Evolutionary conservation across 2,888 invertebrate genomes (phyloP).

Genomic region (Hydrotaea diabolus): DNA sequence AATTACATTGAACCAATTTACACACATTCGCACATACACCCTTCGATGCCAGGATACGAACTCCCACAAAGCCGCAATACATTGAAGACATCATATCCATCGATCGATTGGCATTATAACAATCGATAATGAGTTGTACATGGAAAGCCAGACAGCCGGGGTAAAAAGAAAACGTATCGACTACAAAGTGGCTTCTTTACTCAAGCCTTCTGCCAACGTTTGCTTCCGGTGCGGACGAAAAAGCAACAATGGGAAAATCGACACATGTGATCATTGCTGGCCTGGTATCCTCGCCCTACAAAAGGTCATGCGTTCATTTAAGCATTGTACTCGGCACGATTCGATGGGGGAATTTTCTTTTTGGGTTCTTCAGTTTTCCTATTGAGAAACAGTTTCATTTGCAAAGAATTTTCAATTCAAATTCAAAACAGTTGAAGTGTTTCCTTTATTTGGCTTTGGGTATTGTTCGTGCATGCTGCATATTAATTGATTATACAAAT

Average conservation of each 20-base stretch:
- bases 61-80: neutral
- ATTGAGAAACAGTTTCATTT: no score
- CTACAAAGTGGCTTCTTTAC: slow-evolving; percentile 2
- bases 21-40: no score
- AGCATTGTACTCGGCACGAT: no score
- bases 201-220: neutral
- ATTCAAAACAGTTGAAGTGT: no score
- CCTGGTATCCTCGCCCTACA: neutral
- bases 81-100: neutral
- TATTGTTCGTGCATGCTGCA: neutral
- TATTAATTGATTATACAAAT: neutral
- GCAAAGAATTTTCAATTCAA: no score
- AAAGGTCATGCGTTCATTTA: neutral
- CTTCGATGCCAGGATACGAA: neutral
- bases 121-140: neutral
- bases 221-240: neutral
- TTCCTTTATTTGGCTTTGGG: no score
- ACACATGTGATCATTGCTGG: neutral
- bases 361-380: no score
- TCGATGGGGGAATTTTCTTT: no score
- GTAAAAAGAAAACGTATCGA: neutral
- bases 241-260: neutral
- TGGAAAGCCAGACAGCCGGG: neutral
- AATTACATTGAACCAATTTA: no score
- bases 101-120: neutral